Conservation (phyloP, 2,113 vertebrate genomes). For the Apaloderma vittatum region DNA sequence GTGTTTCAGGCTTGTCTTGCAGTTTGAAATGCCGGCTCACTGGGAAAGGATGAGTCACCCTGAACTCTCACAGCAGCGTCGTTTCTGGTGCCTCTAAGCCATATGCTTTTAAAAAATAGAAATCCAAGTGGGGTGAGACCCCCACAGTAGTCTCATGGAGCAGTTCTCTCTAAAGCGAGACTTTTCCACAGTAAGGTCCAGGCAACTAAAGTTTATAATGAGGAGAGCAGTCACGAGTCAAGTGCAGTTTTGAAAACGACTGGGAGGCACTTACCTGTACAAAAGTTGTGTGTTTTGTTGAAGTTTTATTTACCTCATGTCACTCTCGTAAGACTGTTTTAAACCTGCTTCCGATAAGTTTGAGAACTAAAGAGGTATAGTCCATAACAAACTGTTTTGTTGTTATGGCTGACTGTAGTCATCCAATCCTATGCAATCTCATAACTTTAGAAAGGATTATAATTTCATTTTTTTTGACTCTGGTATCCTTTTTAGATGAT, state of each 20-base stretch:
- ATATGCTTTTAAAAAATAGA: not conserved
- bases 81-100: not conserved
- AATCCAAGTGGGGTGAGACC: not conserved
- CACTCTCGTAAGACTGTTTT: slow-evolving; percentile 68
- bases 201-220: not conserved
- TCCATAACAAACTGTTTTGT: slow-evolving; percentile 73
- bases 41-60: not conserved
- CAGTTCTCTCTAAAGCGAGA: not conserved
- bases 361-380: slow-evolving; percentile 70
- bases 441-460: slow-evolving; percentile 86
- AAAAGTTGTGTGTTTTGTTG: slow-evolving; percentile 25
- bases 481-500: slow-evolving; percentile 99
- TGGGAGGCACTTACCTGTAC: not conserved
- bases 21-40: not conserved
- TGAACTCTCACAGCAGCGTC: not conserved
- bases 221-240: not conserved
- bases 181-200: not conserved
- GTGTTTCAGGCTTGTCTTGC: not conserved
- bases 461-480: slow-evolving; percentile 94
- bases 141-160: not conserved
- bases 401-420: slow-evolving; percentile 81
- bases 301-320: slow-evolving; percentile 39
- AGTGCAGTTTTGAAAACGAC: not conserved
- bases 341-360: slow-evolving; percentile 62
- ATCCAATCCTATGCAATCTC: slow-evolving; percentile 80